Base-by-base conservation (phyloP, 2,113 vertebrate genomes). In the Nibea coibor region DNA sequence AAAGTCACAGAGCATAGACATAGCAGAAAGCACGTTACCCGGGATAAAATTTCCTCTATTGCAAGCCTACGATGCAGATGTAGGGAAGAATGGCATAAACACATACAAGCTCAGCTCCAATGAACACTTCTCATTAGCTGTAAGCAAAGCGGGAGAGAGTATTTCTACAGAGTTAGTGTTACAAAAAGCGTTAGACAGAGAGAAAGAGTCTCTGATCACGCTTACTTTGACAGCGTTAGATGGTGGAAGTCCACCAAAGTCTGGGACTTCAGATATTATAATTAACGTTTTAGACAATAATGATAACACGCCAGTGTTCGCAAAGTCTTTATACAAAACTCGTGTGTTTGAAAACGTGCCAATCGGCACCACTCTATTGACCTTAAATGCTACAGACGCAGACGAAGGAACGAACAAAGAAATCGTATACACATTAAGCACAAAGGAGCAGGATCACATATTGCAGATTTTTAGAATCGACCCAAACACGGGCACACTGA, bases 61-160 rank as follows among this genome's bases (percentile, higher is more conserved):
- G 3, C 48, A 12, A 1, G 92, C 93, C 12, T 1, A 90, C 2
- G 94, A 95, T 64, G 71, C 82, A 9, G 95, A 95, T 8, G 87
- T 93, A 0, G 94, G 93, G 0, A 92, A 72, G 66, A 95, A 95
- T 35, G 4, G 85, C 0, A 68, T 95, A 12, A 91, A 89, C 2
- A 63, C 56, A 0, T 95, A 94, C 51, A 92, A 20, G 19, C 72
- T 95, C 7, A 61, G 58, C 19, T 9, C 6, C 5, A 53, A 53
- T 53, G 50, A 53, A n/a, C 20, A 53, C 6, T 53, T 53, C 50
- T 53, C 50, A 10, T 9, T 53, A 2, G 50, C 42, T 11, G 8
- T 53, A n/a, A 8, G 19, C 20, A 53, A 10, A n/a, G 19, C 19
- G 50, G 50, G 19, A 4, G 50, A n/a, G 7, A 53, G 19, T n/a